Base-by-base conservation (phyloP, 92 coral and sea anemone species). In the Porites rus region DNA sequence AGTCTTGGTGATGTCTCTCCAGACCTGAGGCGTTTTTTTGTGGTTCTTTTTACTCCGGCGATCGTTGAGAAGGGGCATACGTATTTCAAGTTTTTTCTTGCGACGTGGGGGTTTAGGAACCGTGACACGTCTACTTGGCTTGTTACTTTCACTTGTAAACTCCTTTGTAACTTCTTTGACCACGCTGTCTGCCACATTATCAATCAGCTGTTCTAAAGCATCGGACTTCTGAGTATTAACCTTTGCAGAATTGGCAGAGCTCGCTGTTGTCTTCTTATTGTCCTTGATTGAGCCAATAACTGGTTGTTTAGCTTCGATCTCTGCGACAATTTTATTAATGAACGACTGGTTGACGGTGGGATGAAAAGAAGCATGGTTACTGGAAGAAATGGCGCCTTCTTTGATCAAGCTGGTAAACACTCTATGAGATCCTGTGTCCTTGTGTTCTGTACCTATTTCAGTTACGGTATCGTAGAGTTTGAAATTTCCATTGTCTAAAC, bases 111-210 rank as follows among this genome's bases (percentile, higher is more conserved):
- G 46, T 71, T 83, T 83, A 50, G 87, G 79, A 7, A 73, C 87
- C 19, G 51, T 65, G 19, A 83, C 79, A 12, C 72, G 79, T n/a
- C 79, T 73, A 22, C 72, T 72, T 2, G 87, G 79, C 50, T 72
- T 72, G 6, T 43, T 38, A 1, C 46, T 51, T 16, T 12, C 24
- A 1, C 46, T 54, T 13, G 11, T 60, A 19, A 83, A 74, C 25
- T 83, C 79, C 10, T 51, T 21, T 22, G 87, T 83, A 19, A 83
- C 87, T 64, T 83, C 78, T 65, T 83, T 83, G 18, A 83, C 87
- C 16, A 83, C 87, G 20, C 79, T 83, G 24, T 83, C 72, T 2
- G 87, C 87, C 87, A 83, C 87, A 74, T 73, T 63, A 18, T 83
- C 87, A 61, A 83, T 83, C 4, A 83, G 31, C 50, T 51, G 79